Evolutionary conservation across 1,140 invertebrate genomes (phyloP), one percentile per base, ranked within the genome.

Genomic region (Nymphalis io): DNA sequence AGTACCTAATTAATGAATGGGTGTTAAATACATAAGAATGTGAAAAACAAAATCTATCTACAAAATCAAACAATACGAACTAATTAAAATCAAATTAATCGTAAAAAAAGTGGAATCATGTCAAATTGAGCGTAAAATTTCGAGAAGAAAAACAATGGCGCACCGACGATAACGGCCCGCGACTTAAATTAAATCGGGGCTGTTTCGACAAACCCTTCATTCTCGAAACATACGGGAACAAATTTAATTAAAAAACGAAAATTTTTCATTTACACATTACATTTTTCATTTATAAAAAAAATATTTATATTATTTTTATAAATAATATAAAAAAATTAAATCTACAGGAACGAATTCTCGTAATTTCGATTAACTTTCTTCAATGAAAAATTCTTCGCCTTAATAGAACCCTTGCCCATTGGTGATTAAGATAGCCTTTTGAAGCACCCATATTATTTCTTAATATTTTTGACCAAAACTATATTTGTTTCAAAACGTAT

Each of bases 121-220:
- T 90, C 87, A 90, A 90, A 90, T 90, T 89, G 84, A 88, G 83
- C 85, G 85, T 85, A 87, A 90, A 90, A 89, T 87, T 89, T 82
- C 78, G 78, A 82, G 83, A 89, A 89, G 88, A 90, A 90, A 89
- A 89, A 90, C 88, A 90, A 90, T 90, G 85, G 85, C 76, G 73
- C 73, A 77, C 77, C 73, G 80, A 72, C 88, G 88, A 90, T 90
- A 89, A 89, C 87, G 84, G 81, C 60, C 76, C 76, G 75, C 75
- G 85, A 87, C 85, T 89, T 88, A 88, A 89, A 90, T 90, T 89
- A 89, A 89, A 89, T 85, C 88, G 81, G 81, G 79, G 79, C 79
- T 71, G 81, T 88, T 90, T 85, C 81, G 78, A 85, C 85, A 78
- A 90, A 90, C 87, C 88, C 88, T 89, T 89, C 83, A 85, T 42